phyloP scores from a whole-genome alignment of 2,797 vertebrate species.

The Enteromius anoplus region DNA sequence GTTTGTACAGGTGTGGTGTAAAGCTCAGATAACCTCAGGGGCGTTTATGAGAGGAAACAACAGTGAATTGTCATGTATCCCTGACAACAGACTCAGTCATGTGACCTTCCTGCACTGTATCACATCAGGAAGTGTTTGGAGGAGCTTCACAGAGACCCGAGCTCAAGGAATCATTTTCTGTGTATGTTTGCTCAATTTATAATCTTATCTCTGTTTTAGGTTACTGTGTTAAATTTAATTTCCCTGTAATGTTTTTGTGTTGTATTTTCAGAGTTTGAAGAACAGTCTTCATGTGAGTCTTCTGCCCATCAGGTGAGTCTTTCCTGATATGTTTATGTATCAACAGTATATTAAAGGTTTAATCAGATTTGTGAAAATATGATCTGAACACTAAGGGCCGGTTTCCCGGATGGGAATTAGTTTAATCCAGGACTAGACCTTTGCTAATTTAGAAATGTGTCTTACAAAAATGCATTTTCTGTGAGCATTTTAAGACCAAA shows the following conservation, averaged over 20 bases:
- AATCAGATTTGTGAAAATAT: not conserved
- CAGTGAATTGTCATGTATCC: not conserved
- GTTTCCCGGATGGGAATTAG: too few relatives aligned
- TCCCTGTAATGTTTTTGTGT: not conserved
- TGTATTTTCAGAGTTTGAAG: not conserved
- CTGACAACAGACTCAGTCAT: not conserved
- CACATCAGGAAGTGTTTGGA: not conserved
- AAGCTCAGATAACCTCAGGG: not conserved
- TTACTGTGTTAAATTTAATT: not conserved
- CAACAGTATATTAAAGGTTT: not conserved
- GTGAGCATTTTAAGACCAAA: too few relatives aligned
- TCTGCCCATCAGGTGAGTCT: not conserved
- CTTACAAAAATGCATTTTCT: too few relatives aligned
- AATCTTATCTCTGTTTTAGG: not conserved
- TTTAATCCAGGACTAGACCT: too few relatives aligned
- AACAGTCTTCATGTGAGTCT: not conserved
- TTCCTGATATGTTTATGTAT: not conserved
- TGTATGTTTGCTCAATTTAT: not conserved
- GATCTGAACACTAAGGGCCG: not conserved
- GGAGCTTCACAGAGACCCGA: not conserved
- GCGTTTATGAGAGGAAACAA: not conserved
- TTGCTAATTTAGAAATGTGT: too few relatives aligned
- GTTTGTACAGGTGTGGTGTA: not conserved
- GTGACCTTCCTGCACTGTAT: not conserved
- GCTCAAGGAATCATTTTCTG: not conserved